A percentile compares a stretch with the other conserved stretches of the same genome.
phyloP scores from a whole-genome alignment of 2,797 vertebrate species.

The Micrastur ruficollis region DNA sequence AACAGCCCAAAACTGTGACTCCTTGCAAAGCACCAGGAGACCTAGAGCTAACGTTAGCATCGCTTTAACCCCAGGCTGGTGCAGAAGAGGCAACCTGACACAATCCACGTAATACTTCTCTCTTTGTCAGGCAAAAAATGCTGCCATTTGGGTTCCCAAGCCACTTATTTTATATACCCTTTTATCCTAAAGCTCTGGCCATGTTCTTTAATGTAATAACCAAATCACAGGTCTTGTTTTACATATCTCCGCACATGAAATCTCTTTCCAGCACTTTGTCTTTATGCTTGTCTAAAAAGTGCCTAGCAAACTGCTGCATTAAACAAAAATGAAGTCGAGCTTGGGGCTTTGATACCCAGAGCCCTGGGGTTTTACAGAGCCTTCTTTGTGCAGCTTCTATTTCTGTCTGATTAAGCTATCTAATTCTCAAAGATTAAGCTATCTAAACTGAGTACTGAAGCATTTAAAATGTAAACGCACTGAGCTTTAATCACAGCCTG shows the following conservation, averaged over 20 bases:
- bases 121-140: background rate
- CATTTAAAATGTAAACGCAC: background rate
- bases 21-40: background rate
- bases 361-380: conserved; percentile 7
- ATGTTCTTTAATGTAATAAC: conserved; percentile 46
- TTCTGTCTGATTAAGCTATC: conserved; percentile 52
- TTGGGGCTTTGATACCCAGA: background rate
- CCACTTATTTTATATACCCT: background rate
- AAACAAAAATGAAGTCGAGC: conserved; percentile 16
- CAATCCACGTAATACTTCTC: background rate
- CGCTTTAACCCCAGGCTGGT: background rate
- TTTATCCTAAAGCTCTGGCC: conserved; percentile 30
- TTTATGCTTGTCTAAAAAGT: background rate
- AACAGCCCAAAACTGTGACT: background rate
- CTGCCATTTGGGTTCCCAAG: background rate
- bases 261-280: background rate
- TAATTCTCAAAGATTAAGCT: conserved; percentile 43
- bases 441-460: conserved; percentile 14
- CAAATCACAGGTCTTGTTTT: conserved; percentile 46
- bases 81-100: background rate
- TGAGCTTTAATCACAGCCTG: conserved; percentile 5
- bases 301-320: background rate
- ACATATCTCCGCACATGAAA: background rate
- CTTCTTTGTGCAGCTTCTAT: conserved; percentile 25
- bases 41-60: background rate